Evolutionary conservation across 2,113 vertebrate genomes (phyloP).

Genomic region (Marmota flaviventris): DNA sequence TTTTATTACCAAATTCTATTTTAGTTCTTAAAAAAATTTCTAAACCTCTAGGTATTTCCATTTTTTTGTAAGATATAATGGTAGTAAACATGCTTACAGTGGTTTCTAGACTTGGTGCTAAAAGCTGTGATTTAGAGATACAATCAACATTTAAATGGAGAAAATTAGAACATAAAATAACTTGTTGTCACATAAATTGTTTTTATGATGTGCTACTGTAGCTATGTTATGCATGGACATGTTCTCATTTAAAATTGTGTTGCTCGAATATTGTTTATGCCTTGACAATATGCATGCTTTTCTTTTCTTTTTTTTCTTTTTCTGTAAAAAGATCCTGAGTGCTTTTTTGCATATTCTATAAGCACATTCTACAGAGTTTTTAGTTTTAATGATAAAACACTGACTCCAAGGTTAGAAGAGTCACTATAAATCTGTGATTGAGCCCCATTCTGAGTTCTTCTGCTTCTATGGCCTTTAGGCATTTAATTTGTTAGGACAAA

Average conservation of each 20-base stretch:
- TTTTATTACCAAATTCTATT: conserved; percentile 55
- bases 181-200: conserved; percentile 65
- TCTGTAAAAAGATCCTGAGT: conserved; percentile 72
- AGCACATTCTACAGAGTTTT: conserved; percentile 65
- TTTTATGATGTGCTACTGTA: conserved; percentile 68
- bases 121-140: conserved; percentile 81
- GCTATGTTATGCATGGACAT: conserved; percentile 63
- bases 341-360: conserved; percentile 77
- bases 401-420: conserved; percentile 75
- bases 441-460: neutral
- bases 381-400: conserved; percentile 73
- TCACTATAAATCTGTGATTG: conserved; percentile 78
- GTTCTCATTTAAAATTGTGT: conserved; percentile 77
- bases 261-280: conserved; percentile 73
- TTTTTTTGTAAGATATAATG: conserved; percentile 71
- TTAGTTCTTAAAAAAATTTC: conserved; percentile 25
- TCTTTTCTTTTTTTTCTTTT: conserved; percentile 18
- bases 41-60: conserved; percentile 43
- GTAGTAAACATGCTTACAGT: conserved; percentile 62
- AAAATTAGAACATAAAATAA: conserved; percentile 82
- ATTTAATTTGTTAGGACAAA: conserved; percentile 68
- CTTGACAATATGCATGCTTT: conserved; percentile 7
- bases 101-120: conserved; percentile 64
- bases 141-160: conserved; percentile 76
- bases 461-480: conserved; percentile 44